These are phyloP conservation scores for Lordiphosa fenestrarum DNA, from an alignment of 2,888 invertebrate species.

Conservation along the genomic window DNA sequence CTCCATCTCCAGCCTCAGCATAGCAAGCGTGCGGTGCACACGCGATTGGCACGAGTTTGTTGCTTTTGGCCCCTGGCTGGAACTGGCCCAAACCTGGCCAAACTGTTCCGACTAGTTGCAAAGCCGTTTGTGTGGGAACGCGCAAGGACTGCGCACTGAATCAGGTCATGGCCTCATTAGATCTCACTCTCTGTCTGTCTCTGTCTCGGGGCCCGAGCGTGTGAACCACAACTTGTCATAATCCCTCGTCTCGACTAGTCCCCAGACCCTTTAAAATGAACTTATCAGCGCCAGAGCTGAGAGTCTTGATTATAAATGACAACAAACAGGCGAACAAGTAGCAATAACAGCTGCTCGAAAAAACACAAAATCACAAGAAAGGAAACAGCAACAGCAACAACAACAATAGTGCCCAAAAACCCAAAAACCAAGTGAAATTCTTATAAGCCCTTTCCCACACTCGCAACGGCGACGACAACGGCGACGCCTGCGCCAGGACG, in stretches of 20 bases:
- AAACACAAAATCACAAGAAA: conserved; percentile 36
- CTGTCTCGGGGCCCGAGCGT: conserved; percentile 43
- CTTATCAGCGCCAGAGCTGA: conserved; percentile 61
- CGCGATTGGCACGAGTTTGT: conserved; percentile 80
- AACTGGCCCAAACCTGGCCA: conserved; percentile 26
- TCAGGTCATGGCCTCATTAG: conserved; percentile 71
- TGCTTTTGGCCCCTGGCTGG: conserved; percentile 15
- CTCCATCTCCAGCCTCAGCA: conserved; percentile 27
- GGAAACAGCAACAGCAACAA: conserved; percentile 41
- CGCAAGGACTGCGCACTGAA: conserved; percentile 46
- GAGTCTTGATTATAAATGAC: conserved; percentile 72
- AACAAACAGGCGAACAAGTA: conserved; percentile 69
- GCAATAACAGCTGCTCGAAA: conserved; percentile 62
- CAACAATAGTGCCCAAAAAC: conserved; percentile 49
- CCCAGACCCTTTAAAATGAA: conserved; percentile 48
- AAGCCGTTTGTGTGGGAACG: conserved; percentile 49
- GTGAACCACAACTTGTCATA: conserved; percentile 67
- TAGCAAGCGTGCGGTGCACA: conserved; percentile 78
- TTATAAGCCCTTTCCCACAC: conserved; percentile 74
- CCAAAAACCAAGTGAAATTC: conserved; percentile 70
- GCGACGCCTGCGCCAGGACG: conserved; percentile 67
- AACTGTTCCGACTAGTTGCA: conserved; percentile 53
- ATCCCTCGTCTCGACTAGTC: conserved; percentile 47
- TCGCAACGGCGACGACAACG: conserved; percentile 50
- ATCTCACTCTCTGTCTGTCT: conserved; percentile 33